Evolutionary conservation across 2,888 invertebrate species (phyloP), one percentile per base, ranked within the genome.

Genomic region (Pyrrhosoma nymphula): DNA sequence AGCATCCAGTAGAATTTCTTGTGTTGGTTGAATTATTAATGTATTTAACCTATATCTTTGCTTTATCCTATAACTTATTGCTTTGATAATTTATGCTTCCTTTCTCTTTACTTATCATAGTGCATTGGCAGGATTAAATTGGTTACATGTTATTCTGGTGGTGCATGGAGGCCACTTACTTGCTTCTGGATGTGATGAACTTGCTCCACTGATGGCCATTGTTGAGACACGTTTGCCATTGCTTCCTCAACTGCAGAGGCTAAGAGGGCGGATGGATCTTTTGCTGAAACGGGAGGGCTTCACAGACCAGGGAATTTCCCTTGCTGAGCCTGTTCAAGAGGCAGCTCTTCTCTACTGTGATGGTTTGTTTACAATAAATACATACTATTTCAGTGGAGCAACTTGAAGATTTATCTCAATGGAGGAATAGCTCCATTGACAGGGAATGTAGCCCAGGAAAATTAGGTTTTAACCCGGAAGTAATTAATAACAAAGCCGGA

Each of bases 201-300:
- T 98, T 90, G 97, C 97, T 23, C 97, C 97, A 6, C 97, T 98
- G 95, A 97, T 98, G 96, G 97, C 97, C 95, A 97, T 97, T 89
- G 97, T 98, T 95, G 97, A 98, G 96, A 97, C 97, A 14, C 97
- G 98, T 96, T 96, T 97, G 93, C 96, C 97, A 26, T 96, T 98
- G 55, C 97, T 98, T 95, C 97, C 97, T 6, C 97, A 97, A 90
- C 96, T 98, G 95, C 97, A 97, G 90, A 97, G 97, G 96, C 97
- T 98, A 95, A 97, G 97, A 96, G 98, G 98, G 12, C 97, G 98
- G 91, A 97, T 98, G 75, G 97, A 98, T 96, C 97, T 98, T 56
- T 96, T 98, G 88, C 97, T 97, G 56, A 97, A 97, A 16, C 97
- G 98, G 96, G 97, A 98, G 95, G 97, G 97, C 89, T 96, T 96